Base-by-base conservation (phyloP, 2,797 vertebrate genomes). In the Melanotaenia pygmaea region DNA sequence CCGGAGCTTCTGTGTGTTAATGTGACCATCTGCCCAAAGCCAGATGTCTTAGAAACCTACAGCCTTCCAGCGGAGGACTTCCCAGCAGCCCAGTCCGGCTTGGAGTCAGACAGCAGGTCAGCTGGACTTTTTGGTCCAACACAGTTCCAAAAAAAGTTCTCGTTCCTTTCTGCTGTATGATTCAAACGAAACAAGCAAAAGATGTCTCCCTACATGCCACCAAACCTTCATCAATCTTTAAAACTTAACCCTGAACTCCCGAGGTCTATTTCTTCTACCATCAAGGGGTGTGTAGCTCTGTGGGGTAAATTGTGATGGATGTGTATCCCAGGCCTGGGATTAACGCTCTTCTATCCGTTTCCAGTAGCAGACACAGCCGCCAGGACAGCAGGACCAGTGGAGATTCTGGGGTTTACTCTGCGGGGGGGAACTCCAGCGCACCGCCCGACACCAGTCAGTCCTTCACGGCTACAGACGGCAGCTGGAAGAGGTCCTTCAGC, bases 321-420 rank as follows among this genome's bases (percentile, higher is more conserved):
- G 26, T 26, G 26, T 26, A 26, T 26, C 26, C 26, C 26, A 26
- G 26, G 26, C 26, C 26, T 26, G 26, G 26, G 26, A 26, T 26
- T 26, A 26, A 26, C 26, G 26, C 26, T 26, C 26, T 26, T 26
- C 26, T 26, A 26, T 26, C 26, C 26, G 26, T 26, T 26, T 26
- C 26, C 47, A 34, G 34, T 35, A 7, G 34, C 34, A 35, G 34
- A 35, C 34, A 35, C 84, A 87, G 71, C 34, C 84, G 85, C 0
- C 90, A 92, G 71, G 67, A 60, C 86, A 94, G 93, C 67, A 75
- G 89, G 8, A 82, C 88, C 80, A 94, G 93, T 24, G 64, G 80
- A 13, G 94, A 94, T 76, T 94, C 93, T 0, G 94, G 94, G 0
- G 79, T 94, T 32, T 93, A 89, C 77, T 95, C 94, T 37, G 64